phyloP scores from a whole-genome alignment of 2,113 vertebrate genomes.

The Physeter macrocephalus region DNA sequence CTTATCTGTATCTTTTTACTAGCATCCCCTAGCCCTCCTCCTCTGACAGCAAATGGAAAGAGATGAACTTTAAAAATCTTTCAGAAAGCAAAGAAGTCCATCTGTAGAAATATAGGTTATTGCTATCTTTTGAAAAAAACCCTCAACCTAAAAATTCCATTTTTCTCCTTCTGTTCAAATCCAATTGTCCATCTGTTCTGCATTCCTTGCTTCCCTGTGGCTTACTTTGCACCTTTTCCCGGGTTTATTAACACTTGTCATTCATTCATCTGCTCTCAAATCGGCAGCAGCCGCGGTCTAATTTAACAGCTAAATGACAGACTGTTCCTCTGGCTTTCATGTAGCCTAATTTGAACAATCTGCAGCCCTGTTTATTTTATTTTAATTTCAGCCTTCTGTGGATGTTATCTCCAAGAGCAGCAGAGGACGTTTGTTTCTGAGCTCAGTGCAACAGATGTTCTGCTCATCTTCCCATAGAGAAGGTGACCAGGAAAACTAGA shows the following conservation, averaged over 20 bases:
- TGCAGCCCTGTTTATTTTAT: background rate
- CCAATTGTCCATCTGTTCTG: background rate
- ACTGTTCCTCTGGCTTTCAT: background rate
- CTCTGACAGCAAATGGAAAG: background rate
- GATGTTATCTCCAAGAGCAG: background rate
- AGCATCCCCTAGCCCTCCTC: background rate
- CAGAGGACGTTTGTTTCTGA: background rate
- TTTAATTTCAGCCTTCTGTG: conserved; percentile 25
- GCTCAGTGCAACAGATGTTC: background rate
- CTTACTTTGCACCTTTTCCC: background rate
- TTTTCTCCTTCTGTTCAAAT: conserved; percentile 26
- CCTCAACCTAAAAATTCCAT: background rate
- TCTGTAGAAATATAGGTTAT: background rate
- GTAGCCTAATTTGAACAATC: background rate
- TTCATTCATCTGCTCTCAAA: background rate
- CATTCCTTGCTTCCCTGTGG: background rate
- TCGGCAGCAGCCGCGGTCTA: background rate
- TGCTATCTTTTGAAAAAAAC: background rate
- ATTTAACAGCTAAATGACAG: background rate
- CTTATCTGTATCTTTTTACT: background rate
- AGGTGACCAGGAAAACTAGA: background rate
- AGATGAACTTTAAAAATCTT: background rate
- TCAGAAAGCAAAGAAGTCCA: background rate
- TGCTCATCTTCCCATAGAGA: background rate
- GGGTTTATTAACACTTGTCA: background rate